Conservation (phyloP, 2,113 vertebrate species). For the Pelusios castaneus region DNA sequence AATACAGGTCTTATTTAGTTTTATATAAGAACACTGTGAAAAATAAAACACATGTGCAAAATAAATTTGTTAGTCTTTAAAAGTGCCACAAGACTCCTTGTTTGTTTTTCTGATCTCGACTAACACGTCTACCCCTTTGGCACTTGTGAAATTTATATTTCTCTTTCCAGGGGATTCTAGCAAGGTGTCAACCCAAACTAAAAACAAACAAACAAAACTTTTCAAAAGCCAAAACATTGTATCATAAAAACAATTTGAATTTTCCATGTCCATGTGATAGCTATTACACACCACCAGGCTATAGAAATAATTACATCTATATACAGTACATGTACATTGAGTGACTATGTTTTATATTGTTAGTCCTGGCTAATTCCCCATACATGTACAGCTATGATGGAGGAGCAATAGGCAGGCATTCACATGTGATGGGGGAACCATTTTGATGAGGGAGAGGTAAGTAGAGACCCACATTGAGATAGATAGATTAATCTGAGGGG, state of each 20-base stretch:
- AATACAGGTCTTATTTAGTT: background rate
- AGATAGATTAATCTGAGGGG: fast-evolving
- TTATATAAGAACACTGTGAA: background rate
- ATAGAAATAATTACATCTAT: background rate
- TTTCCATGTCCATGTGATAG: background rate
- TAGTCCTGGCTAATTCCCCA: background rate
- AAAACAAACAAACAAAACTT: background rate
- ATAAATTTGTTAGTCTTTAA: no score
- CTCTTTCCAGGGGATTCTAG: background rate
- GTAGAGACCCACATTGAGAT: background rate
- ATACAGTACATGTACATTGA: background rate
- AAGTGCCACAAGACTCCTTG: no score
- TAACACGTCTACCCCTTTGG: no score
- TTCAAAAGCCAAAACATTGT: background rate
- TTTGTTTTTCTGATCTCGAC: no score
- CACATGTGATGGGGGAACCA: background rate
- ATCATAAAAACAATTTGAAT: constrained; percentile 12
- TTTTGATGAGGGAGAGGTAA: background rate
- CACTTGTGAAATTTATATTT: background rate
- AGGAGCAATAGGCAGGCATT: background rate
- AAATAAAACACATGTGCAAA: no score
- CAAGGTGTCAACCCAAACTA: background rate
- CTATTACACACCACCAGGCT: background rate
- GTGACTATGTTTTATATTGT: background rate
- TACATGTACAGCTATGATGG: background rate